Evolutionary conservation across 2,797 vertebrate species (phyloP), one percentile per base, ranked within the genome.

Genomic region (Parauchenoglanis ngamensis): DNA sequence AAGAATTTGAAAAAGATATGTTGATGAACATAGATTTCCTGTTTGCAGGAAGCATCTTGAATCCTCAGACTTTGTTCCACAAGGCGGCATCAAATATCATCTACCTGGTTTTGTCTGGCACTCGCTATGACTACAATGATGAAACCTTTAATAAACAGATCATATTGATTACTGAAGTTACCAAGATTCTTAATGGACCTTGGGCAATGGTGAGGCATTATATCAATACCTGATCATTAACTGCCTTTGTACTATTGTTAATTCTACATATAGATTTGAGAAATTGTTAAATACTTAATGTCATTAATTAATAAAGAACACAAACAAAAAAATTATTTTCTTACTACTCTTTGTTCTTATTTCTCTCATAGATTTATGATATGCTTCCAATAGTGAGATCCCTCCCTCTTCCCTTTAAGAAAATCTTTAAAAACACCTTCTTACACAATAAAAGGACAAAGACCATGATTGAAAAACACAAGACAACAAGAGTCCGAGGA

Each of bases 281-380:
- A 49, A 49, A 49, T 49, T 6, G 46, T 49, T 49, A 49, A 49
- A 49, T 49, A 2, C 5, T 49, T 49, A 49, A 49, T 49, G 46
- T 8, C 8, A 49, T 8, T 49, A 49, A 49, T 49, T 6, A 49
- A 8, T 49, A 49, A 6, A 49, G 5, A 49, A 49, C 46, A 49
- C 46, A 49, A 49, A 49, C 46, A 49, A 5, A 49, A 49, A 49
- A 49, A 49, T 35, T 35, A 35, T 35, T 35, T 35, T 35, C 35
- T 35, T 35, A 49, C 10, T n/a, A n/a, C n/a, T n/a, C n/a, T n/a
- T n/a, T n/a, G n/a, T 21, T 65, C 79, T 46, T 76, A 15, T 80
- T 70, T 49, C 89, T 21, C 28, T 83, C 56, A 8, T 89, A 96
- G 95, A 61, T 94, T 6, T 95, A 95, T 35, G 94, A 96, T 87